Evolutionary conservation across 2,113 vertebrate genomes (phyloP).

Genomic region (Actinemys pallida): DNA sequence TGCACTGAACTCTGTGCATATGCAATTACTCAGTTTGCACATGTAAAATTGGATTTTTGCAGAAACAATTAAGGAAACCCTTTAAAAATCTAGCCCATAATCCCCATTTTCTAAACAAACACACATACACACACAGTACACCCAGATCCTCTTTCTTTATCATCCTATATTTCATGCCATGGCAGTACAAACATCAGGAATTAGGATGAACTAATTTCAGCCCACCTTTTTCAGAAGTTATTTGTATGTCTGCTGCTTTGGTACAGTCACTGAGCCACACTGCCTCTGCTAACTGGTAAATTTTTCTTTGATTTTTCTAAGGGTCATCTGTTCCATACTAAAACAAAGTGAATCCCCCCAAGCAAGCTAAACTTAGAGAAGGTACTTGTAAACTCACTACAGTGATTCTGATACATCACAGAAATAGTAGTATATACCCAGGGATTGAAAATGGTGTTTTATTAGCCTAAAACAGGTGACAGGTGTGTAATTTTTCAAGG

Average conservation of each 20-base stretch:
- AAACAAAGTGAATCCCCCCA: background rate
- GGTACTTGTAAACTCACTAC: background rate
- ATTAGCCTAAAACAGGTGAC: background rate
- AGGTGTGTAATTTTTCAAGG: conserved; percentile 18
- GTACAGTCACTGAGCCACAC: background rate
- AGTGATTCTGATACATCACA: background rate
- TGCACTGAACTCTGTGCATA: background rate
- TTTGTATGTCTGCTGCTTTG: background rate
- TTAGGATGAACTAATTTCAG: background rate
- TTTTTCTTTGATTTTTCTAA: background rate
- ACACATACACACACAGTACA: background rate
- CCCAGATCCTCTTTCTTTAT: background rate
- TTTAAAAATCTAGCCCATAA: background rate
- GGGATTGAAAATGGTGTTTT: background rate
- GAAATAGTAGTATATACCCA: background rate
- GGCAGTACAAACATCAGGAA: background rate
- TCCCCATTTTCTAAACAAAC: background rate
- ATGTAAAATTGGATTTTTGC: background rate
- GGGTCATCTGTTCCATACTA: background rate
- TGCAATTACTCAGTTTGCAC: background rate
- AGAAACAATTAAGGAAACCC: background rate
- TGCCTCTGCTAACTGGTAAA: background rate
- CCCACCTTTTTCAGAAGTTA: background rate
- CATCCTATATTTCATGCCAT: background rate
- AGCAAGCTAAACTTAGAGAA: conserved; percentile 1